Evolutionary conservation across 2,888 invertebrate genomes (phyloP).

Genomic region (Platycheirus rosarum): DNA sequence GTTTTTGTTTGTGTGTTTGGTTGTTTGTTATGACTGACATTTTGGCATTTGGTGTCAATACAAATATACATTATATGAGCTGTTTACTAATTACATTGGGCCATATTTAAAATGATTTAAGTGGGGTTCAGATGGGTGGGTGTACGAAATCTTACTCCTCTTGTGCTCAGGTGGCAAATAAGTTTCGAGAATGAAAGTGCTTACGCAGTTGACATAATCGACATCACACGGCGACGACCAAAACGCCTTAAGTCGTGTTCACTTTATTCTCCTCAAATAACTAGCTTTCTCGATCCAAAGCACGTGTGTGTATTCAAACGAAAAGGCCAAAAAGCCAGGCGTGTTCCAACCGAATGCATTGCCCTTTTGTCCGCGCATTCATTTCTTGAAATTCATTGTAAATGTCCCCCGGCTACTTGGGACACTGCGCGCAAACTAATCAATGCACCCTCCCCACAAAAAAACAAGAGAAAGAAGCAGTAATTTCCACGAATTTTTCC

Average conservation of each 20-base stretch:
- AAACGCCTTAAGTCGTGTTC: slow-evolving; percentile 54
- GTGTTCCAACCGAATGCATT: slow-evolving; percentile 62
- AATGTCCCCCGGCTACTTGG: slow-evolving; percentile 37
- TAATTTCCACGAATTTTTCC: slow-evolving; percentile 66
- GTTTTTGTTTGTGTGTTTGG: too few species aligned
- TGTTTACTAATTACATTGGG: too few species aligned
- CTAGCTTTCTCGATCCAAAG: slow-evolving; percentile 23
- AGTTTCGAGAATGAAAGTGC: slow-evolving; percentile 59
- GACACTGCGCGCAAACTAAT: slow-evolving; percentile 7
- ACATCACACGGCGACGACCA: slow-evolving; percentile 57
- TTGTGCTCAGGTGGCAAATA: slow-evolving; percentile 62
- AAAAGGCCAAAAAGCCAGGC: slow-evolving; percentile 71
- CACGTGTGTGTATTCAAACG: slow-evolving; percentile 3
- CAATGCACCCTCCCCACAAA: slow-evolving; percentile 27
- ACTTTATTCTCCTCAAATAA: too few species aligned
- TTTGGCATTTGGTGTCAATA: too few species aligned
- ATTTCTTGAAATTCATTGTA: slow-evolving; percentile 68
- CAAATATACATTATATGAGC: too few species aligned
- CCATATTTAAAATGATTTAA: too few species aligned
- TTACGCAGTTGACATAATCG: slow-evolving; percentile 73
- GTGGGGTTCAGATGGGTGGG: too few species aligned
- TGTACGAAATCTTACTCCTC: slow-evolving; percentile 7
- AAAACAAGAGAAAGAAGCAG: slow-evolving; percentile 39
- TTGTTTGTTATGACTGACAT: too few species aligned
- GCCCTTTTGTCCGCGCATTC: slow-evolving; percentile 64